Evolutionary conservation across 1,140 invertebrate genomes (phyloP), one percentile per base, ranked within the genome.

Genomic region (Harpegnathos saltator): DNA sequence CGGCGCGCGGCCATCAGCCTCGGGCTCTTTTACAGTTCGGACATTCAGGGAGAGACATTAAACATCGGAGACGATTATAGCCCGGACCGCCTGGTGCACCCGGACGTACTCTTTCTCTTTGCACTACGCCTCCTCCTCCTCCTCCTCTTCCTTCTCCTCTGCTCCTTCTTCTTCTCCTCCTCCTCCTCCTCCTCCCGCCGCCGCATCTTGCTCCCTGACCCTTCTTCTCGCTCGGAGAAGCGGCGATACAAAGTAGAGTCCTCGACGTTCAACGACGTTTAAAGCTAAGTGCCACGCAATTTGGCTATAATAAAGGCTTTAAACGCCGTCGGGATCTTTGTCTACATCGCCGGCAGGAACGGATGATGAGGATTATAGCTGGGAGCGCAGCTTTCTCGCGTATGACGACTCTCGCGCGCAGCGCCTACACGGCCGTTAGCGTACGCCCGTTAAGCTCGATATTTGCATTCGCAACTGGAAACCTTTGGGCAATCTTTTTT

Each of bases 241-340:
- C 75, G 58, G 52, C 69, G 58, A 80, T 69, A 80, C 66, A 80
- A 69, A 58, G 62, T 68, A 14, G 52, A 69, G 33, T 69, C 58
- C 65, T 80, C 65, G 15, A 44, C 63, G 75, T 24, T 80, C 71
- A 80, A 80, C 48, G 74, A 77, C 75, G 65, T 71, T 80, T 80
- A 80, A 80, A 69, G 75, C 75, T 71, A 80, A 80, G 75, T 80
- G 75, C 75, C 75, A 80, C n/a, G 75, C 52, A 80, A 80, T 80
- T 80, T 80, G 33, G 52, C 33, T 38, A 48, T 80, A 80, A 80
- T 80, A 80, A 80, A 71, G 65, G 63, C 75, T 80, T 71, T 59
- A 71, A 71, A 38, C 50, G 22, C 33, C 63, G 12, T 33, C 75
- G 63, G 69, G 75, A 80, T 71, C 65, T 80, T 78, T 69, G 74